phyloP scores from a whole-genome alignment of 1,140 invertebrate genomes.

The Drosophila kepulauana region DNA sequence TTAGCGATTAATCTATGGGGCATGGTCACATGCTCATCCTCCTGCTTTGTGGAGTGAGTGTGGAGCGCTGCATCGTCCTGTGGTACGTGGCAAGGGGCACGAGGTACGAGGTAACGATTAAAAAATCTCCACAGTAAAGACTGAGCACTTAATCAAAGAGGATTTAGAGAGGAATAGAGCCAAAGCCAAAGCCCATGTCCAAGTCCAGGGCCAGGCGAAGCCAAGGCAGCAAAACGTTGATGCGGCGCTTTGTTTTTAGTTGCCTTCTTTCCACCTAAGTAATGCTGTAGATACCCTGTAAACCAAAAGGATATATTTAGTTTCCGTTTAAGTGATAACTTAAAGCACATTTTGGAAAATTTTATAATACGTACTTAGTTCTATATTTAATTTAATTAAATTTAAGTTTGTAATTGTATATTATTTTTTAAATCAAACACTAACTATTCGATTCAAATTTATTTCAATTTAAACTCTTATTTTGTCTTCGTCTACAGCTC shows the following conservation, averaged over 20 bases:
- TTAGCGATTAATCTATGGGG: constrained; percentile 84
- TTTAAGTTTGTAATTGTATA: too few species aligned
- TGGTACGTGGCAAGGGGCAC: constrained; percentile 1
- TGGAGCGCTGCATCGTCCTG: neutral
- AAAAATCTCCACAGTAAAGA: constrained; percentile 82
- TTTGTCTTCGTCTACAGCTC: too few species aligned
- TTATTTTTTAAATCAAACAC: too few species aligned
- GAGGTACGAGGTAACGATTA: constrained; percentile 73
- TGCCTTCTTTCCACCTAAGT: constrained; percentile 37
- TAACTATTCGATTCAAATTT: too few species aligned
- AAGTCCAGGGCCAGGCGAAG: constrained; percentile 16
- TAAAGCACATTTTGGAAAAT: neutral
- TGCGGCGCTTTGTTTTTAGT: constrained; percentile 74
- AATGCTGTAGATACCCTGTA: constrained; percentile 42
- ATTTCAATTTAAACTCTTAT: too few species aligned
- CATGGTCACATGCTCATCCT: constrained; percentile 73
- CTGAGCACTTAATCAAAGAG: constrained; percentile 83
- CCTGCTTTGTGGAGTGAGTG: constrained; percentile 9
- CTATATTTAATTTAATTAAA: too few species aligned
- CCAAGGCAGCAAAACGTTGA: constrained; percentile 65
- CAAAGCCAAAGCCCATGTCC: constrained; percentile 29
- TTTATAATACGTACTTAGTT: too few species aligned
- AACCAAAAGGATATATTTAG: neutral
- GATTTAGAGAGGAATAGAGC: constrained; percentile 77
- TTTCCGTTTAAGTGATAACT: too few species aligned